Evolutionary conservation across 2,113 vertebrate species (phyloP), one percentile per base, ranked within the genome.

Genomic region (Neomonachus schauinslandi): DNA sequence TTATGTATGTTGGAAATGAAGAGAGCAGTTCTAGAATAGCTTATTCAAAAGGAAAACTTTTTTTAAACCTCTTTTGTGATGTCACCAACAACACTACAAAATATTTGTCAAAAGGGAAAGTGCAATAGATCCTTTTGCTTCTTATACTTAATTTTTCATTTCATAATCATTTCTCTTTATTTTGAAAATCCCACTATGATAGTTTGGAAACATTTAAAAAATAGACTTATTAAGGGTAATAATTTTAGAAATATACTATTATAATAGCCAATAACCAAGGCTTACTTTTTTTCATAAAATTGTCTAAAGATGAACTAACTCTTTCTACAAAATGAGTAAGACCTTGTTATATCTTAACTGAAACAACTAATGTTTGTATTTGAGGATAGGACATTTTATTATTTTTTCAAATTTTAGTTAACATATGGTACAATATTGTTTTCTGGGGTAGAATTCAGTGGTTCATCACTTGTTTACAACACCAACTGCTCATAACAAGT

Each of bases 21-120:
- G n/a, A 76, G 26, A 39, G 3, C 49, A 87, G 7, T 91, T 86
- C 13, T n/a, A 87, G 49, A 94, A 53, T 74, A 59, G 21, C 11
- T 88, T 95, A 83, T 65, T 93, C 42, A 79, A 36, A 96, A 77
- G 21, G 39, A 84, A 92, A 92, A 46, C 39, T 92, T 57, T 71
- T 76, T 79, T 49, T 19, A 65, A 72, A 51, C 63, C 24, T 93
- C 2, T 80, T 14, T 84, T 65, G 39, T 91, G 36, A 24, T 61
- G 53, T 91, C 22, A 26, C 33, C 24, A 53, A 18, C 18, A 87
- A 5, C 12, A 71, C 39, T 76, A 67, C 16, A 76, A 31, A 83
- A 77, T 92, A 69, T 61, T 95, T 84, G 28, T 84, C 51, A 61
- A 51, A 91, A 31, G 42, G 33, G 11, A 77, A 59, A 77, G 26